Conservation (phyloP, 2,797 vertebrate genomes). For the Vespertilio murinus region DNA sequence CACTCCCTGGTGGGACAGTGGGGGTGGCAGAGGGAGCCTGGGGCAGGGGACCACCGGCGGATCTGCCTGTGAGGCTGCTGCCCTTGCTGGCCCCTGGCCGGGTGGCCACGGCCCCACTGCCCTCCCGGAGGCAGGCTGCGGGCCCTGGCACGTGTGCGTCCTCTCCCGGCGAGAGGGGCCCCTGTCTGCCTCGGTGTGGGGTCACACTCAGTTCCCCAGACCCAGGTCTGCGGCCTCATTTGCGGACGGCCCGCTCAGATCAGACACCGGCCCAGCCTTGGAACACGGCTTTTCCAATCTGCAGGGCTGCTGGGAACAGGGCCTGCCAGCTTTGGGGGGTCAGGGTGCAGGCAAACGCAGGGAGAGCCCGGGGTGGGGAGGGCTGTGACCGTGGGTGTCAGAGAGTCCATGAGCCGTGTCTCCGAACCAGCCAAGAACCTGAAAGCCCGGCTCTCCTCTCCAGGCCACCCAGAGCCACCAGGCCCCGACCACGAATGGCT, state of each 20-base stretch:
- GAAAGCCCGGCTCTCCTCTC: not conserved
- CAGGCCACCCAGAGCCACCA: not conserved
- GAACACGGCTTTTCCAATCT: conserved; percentile 48
- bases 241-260: accelerated
- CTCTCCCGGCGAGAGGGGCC: not conserved
- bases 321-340: not conserved
- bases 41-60: not conserved
- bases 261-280: not conserved
- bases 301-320: not conserved
- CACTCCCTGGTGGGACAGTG: not conserved
- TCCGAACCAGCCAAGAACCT: not conserved
- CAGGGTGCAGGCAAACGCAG: not conserved
- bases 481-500: not conserved
- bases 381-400: not conserved
- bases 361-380: not conserved
- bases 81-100: not conserved
- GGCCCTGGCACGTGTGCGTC: not conserved
- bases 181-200: not conserved
- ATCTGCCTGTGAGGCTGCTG: not conserved
- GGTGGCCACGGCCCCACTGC: not conserved
- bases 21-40: not conserved
- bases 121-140: not conserved
- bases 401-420: not conserved
- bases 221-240: not conserved
- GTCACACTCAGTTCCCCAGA: not conserved